phyloP scores from a whole-genome alignment of 2,113 vertebrate species.

The Pseudois nayaur region DNA sequence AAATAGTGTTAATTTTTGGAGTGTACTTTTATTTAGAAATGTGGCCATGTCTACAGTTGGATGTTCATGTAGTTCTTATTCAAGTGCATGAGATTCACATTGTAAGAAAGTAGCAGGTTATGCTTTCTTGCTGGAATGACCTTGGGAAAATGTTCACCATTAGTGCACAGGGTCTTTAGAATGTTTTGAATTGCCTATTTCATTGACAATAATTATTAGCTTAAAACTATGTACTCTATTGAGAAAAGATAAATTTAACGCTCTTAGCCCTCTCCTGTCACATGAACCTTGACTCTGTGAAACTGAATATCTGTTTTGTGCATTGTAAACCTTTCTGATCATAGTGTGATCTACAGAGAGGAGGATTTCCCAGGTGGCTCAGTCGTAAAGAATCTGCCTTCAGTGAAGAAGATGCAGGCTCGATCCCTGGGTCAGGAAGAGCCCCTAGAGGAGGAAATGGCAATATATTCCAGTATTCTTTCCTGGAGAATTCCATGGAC shows the following conservation, averaged over 20 bases:
- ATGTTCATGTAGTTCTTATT: neutral
- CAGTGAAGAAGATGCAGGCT: neutral
- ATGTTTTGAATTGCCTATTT: neutral
- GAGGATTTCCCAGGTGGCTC: neutral
- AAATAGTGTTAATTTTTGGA: neutral
- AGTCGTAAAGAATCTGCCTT: neutral
- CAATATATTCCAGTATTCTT: neutral
- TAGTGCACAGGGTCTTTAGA: neutral
- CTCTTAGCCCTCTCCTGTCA: neutral
- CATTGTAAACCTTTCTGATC: neutral
- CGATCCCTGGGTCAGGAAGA: neutral
- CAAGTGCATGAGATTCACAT: neutral
- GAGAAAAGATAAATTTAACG: neutral
- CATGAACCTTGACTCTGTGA: neutral
- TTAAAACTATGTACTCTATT: neutral
- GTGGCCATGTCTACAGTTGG: neutral
- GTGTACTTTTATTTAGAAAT: neutral
- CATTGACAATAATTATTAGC: neutral
- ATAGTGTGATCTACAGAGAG: neutral
- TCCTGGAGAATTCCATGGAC: neutral
- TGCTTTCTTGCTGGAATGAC: neutral
- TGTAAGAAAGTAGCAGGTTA: neutral
- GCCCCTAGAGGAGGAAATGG: neutral
- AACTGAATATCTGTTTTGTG: neutral
- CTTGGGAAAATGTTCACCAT: neutral